Evolutionary conservation across 2,888 invertebrate species (phyloP), one percentile per base, ranked within the genome.

Genomic region (Hyles lineata): DNA sequence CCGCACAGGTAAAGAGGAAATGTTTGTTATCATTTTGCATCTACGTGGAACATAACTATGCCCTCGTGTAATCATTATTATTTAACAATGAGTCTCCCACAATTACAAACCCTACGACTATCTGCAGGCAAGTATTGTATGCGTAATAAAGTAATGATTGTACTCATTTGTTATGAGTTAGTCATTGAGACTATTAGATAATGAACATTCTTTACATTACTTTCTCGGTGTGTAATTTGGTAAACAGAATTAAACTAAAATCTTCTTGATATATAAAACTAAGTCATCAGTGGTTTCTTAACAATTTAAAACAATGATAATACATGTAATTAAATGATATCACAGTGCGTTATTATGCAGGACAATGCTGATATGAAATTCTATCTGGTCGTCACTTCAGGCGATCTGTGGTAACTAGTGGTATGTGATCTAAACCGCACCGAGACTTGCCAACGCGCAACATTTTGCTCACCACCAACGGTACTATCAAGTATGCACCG

Each of bases 401-500:
- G 60, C 55, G 76, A 80, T 76, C 72, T 69, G 69, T 59, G 72
- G 72, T 71, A n/a, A 71, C 63, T 75, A 78, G 76, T 73, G 77
- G 78, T 76, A 75, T 75, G 75, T 76, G 79, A 78, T 77, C 74
- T 71, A 77, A 76, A 80, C 79, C 81, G 74, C 81, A 79, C 72
- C 67, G 74, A 73, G 74, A 73, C 60, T 72, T 76, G 75, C 72
- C 72, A 73, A 72, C 76, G 75, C 79, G 74, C 76, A 80, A 80
- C 81, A 83, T 81, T 78, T 84, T 77, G 76, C 79, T 78, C 76
- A 79, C 76, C 75, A 76, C 74, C 77, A 88, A 90, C 91, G 91
- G 92, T 90, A 91, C 87, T 83, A 83, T 86, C 87, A 81, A 80
- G 85, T 85, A 85, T 86, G 82, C 84, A 87, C 92, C 92, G 92